Base-by-base conservation (phyloP, 2,113 vertebrate genomes). In the Amphilophus citrinellus region DNA sequence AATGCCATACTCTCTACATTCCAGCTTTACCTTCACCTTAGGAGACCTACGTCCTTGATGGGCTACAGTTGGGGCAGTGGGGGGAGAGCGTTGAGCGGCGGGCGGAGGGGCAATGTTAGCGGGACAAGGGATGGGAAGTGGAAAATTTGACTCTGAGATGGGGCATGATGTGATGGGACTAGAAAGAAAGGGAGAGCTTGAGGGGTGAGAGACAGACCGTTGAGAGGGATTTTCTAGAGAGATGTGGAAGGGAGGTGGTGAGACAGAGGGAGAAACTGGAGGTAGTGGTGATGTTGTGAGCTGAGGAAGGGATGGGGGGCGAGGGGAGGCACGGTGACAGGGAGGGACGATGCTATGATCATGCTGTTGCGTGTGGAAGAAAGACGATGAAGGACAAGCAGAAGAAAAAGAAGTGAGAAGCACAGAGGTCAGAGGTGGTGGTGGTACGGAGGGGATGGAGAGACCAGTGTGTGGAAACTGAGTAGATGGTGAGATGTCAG, bases 1-100 rank as follows among this genome's bases (percentile, higher is more conserved):
- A 14, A 89, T 2, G 15, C 27, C 68, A 73, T 13, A 53, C 66
- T 85, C 7, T 24, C 57, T 22, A 58, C 75, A 83, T 82, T 85
- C 73, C 87, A 65, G 79, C 65, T 93, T 98, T 98, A 99, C 98
- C 98, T 99, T 97, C 82, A 96, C 68, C 58, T 96, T 95, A 63
- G 97, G 94, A 86, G 97, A 96, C 79, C 91, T 95, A 92, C 93
- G 92, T 86, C 97, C 96, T 92, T 95, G 95, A 75, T 94, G 95
- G 85, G 94, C 92, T 47, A 94, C 93, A 20, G 86, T 76, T 86
- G 96, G 97, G 86, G 95, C 94, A 93, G 92, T 85, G 83, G 96
- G 97, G 90, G 96, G 95, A 91, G 93, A 95, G 94, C 90, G 88
- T 30, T 91, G 91, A 87, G 94, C 91, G 84, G 95, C 88, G 42